Conservation (phyloP, 1,140 invertebrate species). For the Mercenaria mercenaria region DNA sequence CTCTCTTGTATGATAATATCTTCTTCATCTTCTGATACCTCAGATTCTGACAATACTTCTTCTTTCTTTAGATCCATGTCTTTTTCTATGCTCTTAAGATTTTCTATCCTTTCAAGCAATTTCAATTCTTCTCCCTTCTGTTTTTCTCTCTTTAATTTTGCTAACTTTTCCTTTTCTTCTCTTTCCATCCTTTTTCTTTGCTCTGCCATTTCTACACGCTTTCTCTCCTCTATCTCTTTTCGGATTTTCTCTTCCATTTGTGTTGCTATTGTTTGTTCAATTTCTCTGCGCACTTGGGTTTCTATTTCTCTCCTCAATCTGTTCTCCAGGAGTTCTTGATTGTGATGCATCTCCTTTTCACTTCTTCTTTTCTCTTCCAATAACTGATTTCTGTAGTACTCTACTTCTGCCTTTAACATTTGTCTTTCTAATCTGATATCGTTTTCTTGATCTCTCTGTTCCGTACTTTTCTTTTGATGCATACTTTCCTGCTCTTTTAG, state of each 20-base stretch:
- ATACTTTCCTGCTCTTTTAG: background rate
- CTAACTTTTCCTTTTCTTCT: background rate
- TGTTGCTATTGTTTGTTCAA: background rate
- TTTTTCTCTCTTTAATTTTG: background rate
- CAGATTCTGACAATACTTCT: background rate
- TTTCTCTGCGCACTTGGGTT: background rate
- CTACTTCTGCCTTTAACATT: background rate
- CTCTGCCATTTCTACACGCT: background rate
- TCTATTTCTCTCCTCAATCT: background rate
- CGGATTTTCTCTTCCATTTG: background rate
- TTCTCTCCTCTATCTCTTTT: background rate
- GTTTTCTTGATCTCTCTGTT: background rate
- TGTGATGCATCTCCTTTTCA: background rate
- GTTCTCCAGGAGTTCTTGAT: background rate
- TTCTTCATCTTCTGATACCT: background rate
- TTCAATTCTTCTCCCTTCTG: background rate
- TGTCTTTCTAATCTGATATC: background rate
- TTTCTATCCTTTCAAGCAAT: background rate
- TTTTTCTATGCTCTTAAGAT: background rate
- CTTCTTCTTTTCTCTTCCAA: background rate
- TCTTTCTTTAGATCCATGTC: background rate
- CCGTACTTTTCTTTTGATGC: background rate
- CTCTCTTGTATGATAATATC: background rate
- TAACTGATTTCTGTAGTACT: background rate
- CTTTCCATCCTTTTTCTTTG: background rate